Evolutionary conservation across 53 echinoderm and acorn worm genomes (phyloP).

Genomic region (Actinopyga echinites): DNA sequence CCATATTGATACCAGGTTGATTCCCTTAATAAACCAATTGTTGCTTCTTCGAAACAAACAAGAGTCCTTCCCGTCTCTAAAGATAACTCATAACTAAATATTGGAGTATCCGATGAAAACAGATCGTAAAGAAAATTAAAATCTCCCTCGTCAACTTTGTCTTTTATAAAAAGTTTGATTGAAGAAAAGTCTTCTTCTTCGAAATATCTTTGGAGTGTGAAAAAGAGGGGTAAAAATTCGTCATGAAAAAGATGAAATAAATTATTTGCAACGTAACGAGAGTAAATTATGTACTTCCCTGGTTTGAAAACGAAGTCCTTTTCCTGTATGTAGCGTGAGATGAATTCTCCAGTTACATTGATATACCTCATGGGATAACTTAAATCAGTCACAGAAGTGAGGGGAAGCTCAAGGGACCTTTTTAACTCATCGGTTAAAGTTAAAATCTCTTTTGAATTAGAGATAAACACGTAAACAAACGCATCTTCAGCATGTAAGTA

Average conservation of each 20-base stretch:
- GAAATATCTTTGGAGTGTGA: conserved; percentile 43
- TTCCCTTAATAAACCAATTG: conserved; percentile 65
- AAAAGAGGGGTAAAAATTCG: conserved; percentile 68
- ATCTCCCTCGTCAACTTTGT: background rate
- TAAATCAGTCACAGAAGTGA: too few relatives aligned
- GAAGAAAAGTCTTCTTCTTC: conserved; percentile 1
- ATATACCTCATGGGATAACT: too few relatives aligned
- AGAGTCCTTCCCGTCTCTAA: background rate
- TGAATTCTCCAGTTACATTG: too few relatives aligned
- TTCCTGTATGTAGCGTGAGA: background rate
- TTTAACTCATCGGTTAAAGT: too few relatives aligned
- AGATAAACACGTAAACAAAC: too few relatives aligned
- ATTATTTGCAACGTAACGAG: conserved; percentile 64
- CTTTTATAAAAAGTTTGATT: conserved; percentile 53
- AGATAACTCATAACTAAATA: too few relatives aligned
- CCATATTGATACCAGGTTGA: conserved; percentile 96
- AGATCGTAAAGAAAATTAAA: too few relatives aligned
- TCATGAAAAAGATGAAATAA: conserved; percentile 74
- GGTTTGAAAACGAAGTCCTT: background rate
- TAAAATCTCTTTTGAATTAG: too few relatives aligned
- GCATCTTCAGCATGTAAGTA: too few relatives aligned
- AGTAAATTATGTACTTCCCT: conserved; percentile 57
- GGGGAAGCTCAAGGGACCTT: too few relatives aligned
- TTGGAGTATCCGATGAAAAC: too few relatives aligned
- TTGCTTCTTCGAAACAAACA: conserved; percentile 74